Base-by-base conservation (phyloP, 1,140 invertebrate genomes). In the Leptopilina boulardi region DNA sequence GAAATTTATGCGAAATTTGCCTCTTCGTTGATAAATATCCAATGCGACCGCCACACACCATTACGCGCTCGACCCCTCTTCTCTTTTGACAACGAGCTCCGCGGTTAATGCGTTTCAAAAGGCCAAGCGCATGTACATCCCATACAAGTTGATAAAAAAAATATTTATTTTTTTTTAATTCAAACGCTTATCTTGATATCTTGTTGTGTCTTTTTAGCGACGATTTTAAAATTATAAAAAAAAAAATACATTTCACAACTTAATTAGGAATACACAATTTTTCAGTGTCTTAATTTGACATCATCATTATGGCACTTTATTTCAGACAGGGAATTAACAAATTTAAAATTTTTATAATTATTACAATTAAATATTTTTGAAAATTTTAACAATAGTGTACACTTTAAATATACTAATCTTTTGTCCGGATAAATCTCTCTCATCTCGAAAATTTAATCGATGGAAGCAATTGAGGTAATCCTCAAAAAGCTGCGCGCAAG, bases 101-200 rank as follows among this genome's bases (percentile, higher is more conserved):
- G 70, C 76, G 75, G 80, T 83, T 86, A 83, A 84, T 85, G 83
- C 79, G 84, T 85, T 84, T 82, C 77, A 82, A 77, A 79, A 77
- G 75, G 76, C 74, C 44, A 51, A 56, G 71, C 71, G 71, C 71
- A 70, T 75, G 26, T 79, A 73, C 76, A 77, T 80, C 76, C 77
- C 78, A n/a, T n/a, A n/a, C n/a, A n/a, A n/a, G 73, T 66, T 72
- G 47, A 3, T 75, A 81, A 77, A 54, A 84, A 83, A 79, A 76
- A 79, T 86, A 83, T 71, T 76, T 78, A 21, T 71, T 42, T 66
- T 56, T 71, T 44, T 66, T 34, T 44, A 47, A 44, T 70, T 21
- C 38, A 23, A 70, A 72, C 72, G 21, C 71, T 44, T 71, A 3
- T 76, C 34, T 56, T 13, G 18, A 34, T n/a, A n/a, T n/a, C n/a